Base-by-base conservation (phyloP, 2,888 invertebrate genomes). In the Ganaspis brasiliensis region DNA sequence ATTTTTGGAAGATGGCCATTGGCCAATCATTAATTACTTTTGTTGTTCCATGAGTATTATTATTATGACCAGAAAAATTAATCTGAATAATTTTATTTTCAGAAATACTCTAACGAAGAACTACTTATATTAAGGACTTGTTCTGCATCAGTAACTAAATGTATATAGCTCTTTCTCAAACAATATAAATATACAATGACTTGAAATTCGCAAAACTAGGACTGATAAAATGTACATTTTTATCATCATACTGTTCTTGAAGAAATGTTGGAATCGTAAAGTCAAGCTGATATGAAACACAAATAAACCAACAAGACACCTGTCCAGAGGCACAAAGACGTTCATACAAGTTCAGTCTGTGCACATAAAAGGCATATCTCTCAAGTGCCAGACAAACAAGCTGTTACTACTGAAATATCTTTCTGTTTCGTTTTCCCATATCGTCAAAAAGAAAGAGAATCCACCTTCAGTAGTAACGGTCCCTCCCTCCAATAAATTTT, bases 381-480 rank as follows among this genome's bases (percentile, higher is more conserved):
- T 40, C 40, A 63, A 67, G 45, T 45, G 67, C 45, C 45, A 67
- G 67, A 67, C 40, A 45, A 24, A 45, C 40, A n/a, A 24, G 45
- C 24, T 45, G 45, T 67, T 67, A 67, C 45, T 67, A 67, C 67
- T 40, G 67, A 45, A 67, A 67, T 67, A 67, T 67, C 63, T 24
- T 67, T 21, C 63, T 67, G 8, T 40, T 67, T 24, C 24, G n/a
- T 21, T 40, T 16, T 67, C 37, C 40, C 40, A 45, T 21, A 67
- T 40, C 21, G 21, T 67, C 19, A 67, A 24, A 67, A n/a, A 21
- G 19, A 31, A 31, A 31, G 16, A 9, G 24, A 45, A 67, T 21
- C 14, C 24, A 12, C 19, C 37, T 63, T 63, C 37, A 37, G 61
- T 21, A 63, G 21, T 40, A 37, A 63, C 21, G 14, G 35, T 14